Percentiles rank a stretch among this genome's conserved stretches.
These are phyloP conservation scores for Zelleria hepariella DNA, from an alignment of 2,888 invertebrate species.

Conservation along the genomic window DNA sequence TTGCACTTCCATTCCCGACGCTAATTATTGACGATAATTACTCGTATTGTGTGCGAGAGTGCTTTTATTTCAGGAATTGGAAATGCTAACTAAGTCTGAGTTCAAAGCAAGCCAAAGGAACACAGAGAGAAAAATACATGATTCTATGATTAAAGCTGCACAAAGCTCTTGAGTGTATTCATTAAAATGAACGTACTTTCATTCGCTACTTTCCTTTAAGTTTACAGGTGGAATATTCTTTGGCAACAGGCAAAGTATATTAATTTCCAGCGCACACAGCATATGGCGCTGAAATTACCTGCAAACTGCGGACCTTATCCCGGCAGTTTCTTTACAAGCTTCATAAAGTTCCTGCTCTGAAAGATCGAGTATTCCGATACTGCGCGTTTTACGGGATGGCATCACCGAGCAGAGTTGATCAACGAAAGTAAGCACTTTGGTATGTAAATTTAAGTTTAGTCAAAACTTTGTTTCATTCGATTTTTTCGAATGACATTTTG, in stretches of 20 bases:
- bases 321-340: neutral
- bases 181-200: neutral
- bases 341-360: neutral
- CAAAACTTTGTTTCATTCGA: no score
- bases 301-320: neutral
- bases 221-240: neutral
- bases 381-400: neutral
- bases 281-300: slow-evolving; percentile 8
- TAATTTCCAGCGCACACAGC: slow-evolving; percentile 4
- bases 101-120: no score
- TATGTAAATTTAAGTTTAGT: no score
- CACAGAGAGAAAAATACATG: no score
- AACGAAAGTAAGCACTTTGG: neutral
- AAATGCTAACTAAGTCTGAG: no score
- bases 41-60: no score
- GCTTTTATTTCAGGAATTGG: no score
- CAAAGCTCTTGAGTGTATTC: neutral
- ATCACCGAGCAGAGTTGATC: neutral
- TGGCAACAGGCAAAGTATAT: slow-evolving; percentile 7
- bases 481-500: no score
- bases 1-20: no score
- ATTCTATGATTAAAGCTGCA: neutral
- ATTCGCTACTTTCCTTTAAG: neutral
- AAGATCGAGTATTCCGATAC: neutral
- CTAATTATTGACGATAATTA: no score